A percentile compares a stretch with the other conserved stretches of the same genome.
Evolutionary conservation across 2,113 vertebrate species (phyloP).

Genomic region (Paradoxurus hermaphroditus): DNA sequence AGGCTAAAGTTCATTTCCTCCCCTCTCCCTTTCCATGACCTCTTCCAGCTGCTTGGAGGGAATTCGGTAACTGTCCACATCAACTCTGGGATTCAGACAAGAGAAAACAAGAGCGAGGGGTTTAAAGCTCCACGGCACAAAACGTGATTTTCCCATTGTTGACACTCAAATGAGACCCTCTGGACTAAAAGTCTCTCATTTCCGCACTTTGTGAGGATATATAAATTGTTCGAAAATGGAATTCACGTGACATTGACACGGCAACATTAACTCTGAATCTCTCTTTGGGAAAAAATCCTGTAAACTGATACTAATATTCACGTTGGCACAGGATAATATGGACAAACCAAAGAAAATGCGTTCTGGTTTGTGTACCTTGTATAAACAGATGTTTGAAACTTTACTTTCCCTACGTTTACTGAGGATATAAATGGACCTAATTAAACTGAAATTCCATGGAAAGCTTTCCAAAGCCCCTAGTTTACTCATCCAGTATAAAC

Average conservation of each 20-base stretch:
- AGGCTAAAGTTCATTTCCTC: background rate
- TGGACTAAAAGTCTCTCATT: conserved; percentile 31
- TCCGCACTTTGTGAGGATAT: background rate
- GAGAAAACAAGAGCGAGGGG: background rate
- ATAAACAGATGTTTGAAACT: conserved; percentile 61
- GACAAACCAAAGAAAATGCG: conserved; percentile 46
- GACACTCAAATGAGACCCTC: background rate
- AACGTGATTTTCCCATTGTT: conserved; percentile 26
- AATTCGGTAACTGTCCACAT: background rate
- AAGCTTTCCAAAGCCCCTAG: conserved; percentile 32
- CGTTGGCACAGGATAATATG: background rate
- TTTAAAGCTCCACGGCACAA: background rate
- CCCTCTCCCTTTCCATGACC: background rate
- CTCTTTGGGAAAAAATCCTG: background rate
- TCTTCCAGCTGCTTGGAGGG: background rate
- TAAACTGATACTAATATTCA: conserved; percentile 14
- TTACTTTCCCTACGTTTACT: background rate
- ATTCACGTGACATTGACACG: background rate
- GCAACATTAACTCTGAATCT: conserved; percentile 19
- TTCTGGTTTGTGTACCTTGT: conserved; percentile 55
- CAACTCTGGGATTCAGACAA: background rate
- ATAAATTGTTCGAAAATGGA: background rate
- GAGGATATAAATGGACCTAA: conserved; percentile 26
- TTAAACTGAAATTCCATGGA: conserved; percentile 46
- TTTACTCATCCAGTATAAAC: conserved; percentile 63